phyloP scores from a whole-genome alignment of 1,140 invertebrate genomes.

The Bradysia coprophila region DNA sequence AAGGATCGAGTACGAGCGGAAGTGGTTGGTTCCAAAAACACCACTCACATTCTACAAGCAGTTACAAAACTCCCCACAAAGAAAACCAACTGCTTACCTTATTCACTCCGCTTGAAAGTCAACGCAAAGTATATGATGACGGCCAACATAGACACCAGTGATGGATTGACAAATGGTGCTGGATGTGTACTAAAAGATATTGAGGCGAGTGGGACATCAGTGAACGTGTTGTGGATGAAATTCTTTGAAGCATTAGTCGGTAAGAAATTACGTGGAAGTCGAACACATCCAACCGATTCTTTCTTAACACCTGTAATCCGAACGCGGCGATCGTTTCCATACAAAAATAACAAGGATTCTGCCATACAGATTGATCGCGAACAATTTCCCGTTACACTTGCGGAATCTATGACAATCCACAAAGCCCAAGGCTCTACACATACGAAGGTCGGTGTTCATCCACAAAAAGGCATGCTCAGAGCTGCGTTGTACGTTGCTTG shows the following conservation, averaged over 20 bases:
- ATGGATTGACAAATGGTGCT: constrained; percentile 1
- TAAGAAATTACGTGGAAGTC: neutral
- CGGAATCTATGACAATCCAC: constrained; percentile 6
- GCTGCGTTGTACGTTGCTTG: neutral
- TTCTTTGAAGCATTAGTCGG: neutral
- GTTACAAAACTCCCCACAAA: neutral
- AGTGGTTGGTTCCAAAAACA: neutral
- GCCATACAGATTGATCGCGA: constrained; percentile 1
- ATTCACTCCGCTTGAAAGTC: neutral
- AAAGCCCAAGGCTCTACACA: constrained; percentile 4
- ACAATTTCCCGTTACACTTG: constrained; percentile 4
- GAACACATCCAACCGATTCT: neutral
- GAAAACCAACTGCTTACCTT: neutral
- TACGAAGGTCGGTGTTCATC: neutral
- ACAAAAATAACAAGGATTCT: neutral
- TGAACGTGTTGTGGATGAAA: neutral
- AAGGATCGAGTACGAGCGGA: neutral
- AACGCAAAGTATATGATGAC: neutral
- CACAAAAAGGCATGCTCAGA: neutral
- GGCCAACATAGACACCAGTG: neutral
- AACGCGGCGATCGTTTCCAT: neutral
- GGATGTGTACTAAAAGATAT: neutral
- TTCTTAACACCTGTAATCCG: constrained; percentile 2
- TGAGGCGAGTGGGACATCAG: neutral
- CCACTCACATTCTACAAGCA: neutral